Percentiles rank a stretch among this genome's conserved stretches.
Conservation (phyloP, 2,888 invertebrate genomes). For the Drosophila lacicola region DNA sequence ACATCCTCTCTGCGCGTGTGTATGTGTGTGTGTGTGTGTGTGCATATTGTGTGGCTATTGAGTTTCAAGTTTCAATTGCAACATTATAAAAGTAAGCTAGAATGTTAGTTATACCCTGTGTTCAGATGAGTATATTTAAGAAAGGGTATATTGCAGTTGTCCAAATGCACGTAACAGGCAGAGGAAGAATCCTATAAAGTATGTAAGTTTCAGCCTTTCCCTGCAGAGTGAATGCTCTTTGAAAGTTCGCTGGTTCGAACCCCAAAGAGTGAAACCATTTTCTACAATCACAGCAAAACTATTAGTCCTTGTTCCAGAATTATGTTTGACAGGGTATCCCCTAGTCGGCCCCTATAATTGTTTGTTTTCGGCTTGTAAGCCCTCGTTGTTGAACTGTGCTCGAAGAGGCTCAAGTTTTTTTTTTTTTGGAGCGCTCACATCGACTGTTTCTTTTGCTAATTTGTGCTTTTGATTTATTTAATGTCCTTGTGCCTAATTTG, state of each 20-base stretch:
- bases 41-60: constrained; percentile 21
- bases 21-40: constrained; percentile 3
- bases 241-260: too few species aligned
- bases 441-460: constrained; percentile 3
- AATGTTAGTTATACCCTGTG: constrained; percentile 6
- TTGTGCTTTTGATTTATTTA: constrained; percentile 3
- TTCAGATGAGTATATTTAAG: background rate
- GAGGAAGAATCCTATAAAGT: background rate
- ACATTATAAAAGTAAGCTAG: constrained; percentile 20
- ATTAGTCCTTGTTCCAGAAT: too few species aligned
- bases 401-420: background rate
- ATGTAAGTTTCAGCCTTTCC: too few species aligned
- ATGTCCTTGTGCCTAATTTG: constrained; percentile 3
- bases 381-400: background rate
- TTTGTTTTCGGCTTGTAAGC: background rate
- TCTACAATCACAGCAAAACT: too few species aligned
- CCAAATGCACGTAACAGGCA: too few species aligned
- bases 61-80: constrained; percentile 38
- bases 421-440: background rate
- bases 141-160: background rate
- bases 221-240: too few species aligned
- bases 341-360: background rate
- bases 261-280: too few species aligned
- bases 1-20: background rate
- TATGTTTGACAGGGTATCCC: background rate